These are phyloP conservation scores for Antechinus flavipes DNA, from an alignment of 2,113 vertebrate species.

Conservation along the genomic window DNA sequence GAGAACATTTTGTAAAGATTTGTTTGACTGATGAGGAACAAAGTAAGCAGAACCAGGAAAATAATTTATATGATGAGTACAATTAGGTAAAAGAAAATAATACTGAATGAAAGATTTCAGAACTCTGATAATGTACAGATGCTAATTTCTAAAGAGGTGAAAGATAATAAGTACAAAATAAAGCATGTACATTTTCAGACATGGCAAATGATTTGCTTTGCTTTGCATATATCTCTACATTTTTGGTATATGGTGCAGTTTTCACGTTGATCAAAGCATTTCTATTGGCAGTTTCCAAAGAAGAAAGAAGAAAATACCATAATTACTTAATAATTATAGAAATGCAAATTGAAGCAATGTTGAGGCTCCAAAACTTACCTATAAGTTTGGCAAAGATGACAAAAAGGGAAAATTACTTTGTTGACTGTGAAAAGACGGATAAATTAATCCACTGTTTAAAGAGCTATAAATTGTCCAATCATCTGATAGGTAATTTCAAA, in stretches of 20 bases:
- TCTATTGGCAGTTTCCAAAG: neutral
- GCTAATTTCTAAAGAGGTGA: neutral
- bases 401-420: too few relatives aligned
- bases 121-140: neutral
- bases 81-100: neutral
- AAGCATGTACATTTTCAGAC: neutral
- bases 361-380: too few relatives aligned
- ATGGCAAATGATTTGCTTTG: neutral
- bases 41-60: neutral
- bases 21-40: neutral
- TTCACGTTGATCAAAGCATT: neutral
- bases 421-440: too few relatives aligned
- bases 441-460: too few relatives aligned
- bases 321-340: neutral
- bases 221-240: neutral
- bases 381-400: too few relatives aligned
- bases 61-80: neutral
- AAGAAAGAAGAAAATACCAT: neutral
- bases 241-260: neutral
- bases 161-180: neutral
- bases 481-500: too few relatives aligned
- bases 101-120: neutral
- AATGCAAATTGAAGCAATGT: too few relatives aligned
- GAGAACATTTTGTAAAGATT: neutral
- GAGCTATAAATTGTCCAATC: too few relatives aligned